Evolutionary conservation across 2,888 invertebrate species (phyloP), one percentile per base, ranked within the genome.

Genomic region (Lymantria monacha): DNA sequence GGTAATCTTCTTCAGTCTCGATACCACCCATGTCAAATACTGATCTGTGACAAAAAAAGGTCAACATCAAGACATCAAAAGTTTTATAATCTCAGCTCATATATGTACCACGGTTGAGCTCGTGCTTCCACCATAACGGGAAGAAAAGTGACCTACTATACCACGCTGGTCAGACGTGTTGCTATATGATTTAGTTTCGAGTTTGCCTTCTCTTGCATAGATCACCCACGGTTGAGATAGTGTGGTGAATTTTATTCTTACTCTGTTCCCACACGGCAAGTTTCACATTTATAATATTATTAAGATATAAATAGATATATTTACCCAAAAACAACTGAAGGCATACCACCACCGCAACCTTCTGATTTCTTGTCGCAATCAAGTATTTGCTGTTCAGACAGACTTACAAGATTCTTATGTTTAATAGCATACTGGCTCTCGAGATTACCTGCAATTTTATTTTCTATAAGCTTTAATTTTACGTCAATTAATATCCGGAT

Each of bases 301-400:
- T n/a, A 9, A 0, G 11, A 3, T 22, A 22, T 30, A 36, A 30
- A 38, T 38, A 42, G 13, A n/a, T n/a, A n/a, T n/a, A 44, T 14
- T 52, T 46, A 53, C 53, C 10, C 11, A n/a, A 47, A 30, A 11
- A 38, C 42, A 0, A 10, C 0, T 3, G 7, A 0, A 30, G 42
- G n/a, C 0, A 0, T 0, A 12, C 55, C 62, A 12, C 55, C 62
- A 1, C 56, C 0, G 46, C 73, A 72, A 1, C 67, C 69, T 5
- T 1, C 0, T 14, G 49, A 42, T 0, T 0, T 8, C 7, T 30
- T 15, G 11, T 70, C 64, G 15, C 74, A 73, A 44, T 71, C 72
- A 1, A 73, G 42, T 0, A 72, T 46, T 49, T 74, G 69, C 49
- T 72, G 71, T 44, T 63, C 61, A 0, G 71, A 72, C 1, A 74